phyloP scores from a whole-genome alignment of 1,140 invertebrate species.

The Druon quercuslanigerum region DNA sequence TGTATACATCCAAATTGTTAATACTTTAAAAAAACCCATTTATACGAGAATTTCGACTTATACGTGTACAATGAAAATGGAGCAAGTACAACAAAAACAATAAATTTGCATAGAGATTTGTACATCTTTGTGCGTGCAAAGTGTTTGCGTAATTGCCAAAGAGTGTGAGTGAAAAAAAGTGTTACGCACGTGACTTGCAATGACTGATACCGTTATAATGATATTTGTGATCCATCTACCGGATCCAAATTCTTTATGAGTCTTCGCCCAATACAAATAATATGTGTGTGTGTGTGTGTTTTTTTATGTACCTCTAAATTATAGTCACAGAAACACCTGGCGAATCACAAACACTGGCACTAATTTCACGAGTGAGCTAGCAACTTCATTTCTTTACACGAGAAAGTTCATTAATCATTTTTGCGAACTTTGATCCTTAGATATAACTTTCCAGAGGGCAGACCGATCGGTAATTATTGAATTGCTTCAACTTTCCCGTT shows the following conservation, averaged over 20 bases:
- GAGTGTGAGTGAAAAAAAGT: slow-evolving; percentile 13
- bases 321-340: slow-evolving; percentile 17
- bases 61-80: not conserved
- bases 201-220: slow-evolving; percentile 6
- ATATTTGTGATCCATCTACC: slow-evolving; percentile 26
- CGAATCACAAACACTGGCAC: slow-evolving; percentile 18
- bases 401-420: slow-evolving; percentile 31
- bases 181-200: slow-evolving; percentile 29
- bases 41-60: not conserved
- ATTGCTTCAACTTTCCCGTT: not conserved
- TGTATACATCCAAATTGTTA: not conserved
- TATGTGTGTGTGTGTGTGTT: not conserved
- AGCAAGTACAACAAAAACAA: not conserved
- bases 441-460: slow-evolving; percentile 14
- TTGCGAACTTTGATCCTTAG: slow-evolving; percentile 5
- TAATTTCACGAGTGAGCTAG: not conserved
- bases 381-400: slow-evolving; percentile 7
- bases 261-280: not conserved
- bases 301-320: not conserved
- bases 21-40: not conserved
- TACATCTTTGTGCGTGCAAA: not conserved
- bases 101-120: slow-evolving; percentile 20
- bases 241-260: slow-evolving; percentile 28
- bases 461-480: slow-evolving; percentile 2
- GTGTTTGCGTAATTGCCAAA: slow-evolving; percentile 22